A percentile compares a stretch with the other conserved stretches of the same genome.
phyloP scores from a whole-genome alignment of 1,140 invertebrate species.

The Heliconius melpomene region DNA sequence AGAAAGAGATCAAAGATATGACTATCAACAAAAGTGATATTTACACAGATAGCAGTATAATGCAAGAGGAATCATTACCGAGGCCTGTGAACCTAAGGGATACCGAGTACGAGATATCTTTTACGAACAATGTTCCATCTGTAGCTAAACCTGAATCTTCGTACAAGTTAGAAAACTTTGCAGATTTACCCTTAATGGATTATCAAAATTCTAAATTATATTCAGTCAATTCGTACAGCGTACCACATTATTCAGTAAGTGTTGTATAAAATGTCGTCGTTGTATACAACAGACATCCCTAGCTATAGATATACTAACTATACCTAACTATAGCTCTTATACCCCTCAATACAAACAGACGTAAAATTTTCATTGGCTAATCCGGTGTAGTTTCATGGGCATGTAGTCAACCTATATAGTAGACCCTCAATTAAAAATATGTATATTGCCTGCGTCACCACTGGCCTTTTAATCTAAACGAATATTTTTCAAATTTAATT shows the following conservation, averaged over 20 bases:
- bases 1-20: constrained; percentile 45
- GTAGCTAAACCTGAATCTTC: constrained; percentile 50
- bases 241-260: constrained; percentile 75
- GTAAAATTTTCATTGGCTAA: not conserved
- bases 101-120: constrained; percentile 55
- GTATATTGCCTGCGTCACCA: too few relatives aligned
- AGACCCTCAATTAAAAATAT: too few relatives aligned
- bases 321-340: not conserved
- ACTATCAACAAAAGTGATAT: constrained; percentile 25
- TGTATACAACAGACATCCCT: too few relatives aligned
- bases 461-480: too few relatives aligned
- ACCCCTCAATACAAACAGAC: not conserved
- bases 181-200: constrained; percentile 66
- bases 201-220: constrained; percentile 63
- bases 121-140: constrained; percentile 61
- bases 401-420: too few relatives aligned
- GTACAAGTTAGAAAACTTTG: constrained; percentile 64
- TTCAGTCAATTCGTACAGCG: constrained; percentile 67
- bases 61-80: constrained; percentile 58
- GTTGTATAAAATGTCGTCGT: not conserved
- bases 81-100: constrained; percentile 60
- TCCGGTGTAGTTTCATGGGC: too few relatives aligned
- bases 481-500: too few relatives aligned
- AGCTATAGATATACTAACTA: too few relatives aligned
- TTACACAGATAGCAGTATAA: constrained; percentile 46